Evolutionary conservation across 2,888 invertebrate genomes (phyloP).

Genomic region (Chouioia cunea): DNA sequence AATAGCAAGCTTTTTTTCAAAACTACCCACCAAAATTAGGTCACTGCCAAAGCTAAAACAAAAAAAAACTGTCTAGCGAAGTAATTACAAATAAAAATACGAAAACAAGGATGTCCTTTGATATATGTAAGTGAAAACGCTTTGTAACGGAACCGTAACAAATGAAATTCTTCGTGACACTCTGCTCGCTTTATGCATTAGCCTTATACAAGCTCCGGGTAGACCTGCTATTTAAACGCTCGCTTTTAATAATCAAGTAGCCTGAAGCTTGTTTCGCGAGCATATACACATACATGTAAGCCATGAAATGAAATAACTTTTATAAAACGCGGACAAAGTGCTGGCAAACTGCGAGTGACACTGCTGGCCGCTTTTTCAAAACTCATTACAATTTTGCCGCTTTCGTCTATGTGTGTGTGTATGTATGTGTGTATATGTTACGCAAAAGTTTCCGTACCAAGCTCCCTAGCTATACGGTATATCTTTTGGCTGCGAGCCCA

Average conservation of each 20-base stretch:
- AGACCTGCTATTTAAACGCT: slow-evolving; percentile 8
- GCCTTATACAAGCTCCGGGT: background rate
- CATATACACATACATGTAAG: no score
- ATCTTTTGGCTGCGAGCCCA: slow-evolving; percentile 19
- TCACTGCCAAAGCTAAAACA: no score
- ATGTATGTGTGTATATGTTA: no score
- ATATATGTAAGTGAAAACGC: no score
- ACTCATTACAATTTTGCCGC: slow-evolving; percentile 32
- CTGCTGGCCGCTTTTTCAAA: slow-evolving; percentile 27
- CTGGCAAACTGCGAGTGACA: slow-evolving; percentile 11
- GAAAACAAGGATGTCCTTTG: no score
- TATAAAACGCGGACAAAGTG: background rate
- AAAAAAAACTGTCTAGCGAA: no score
- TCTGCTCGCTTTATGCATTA: background rate
- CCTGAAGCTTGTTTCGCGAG: background rate
- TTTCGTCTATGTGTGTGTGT: no score
- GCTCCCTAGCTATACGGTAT: background rate
- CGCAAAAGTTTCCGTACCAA: slow-evolving; percentile 22
- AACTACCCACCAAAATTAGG: no score
- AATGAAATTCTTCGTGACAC: no score
- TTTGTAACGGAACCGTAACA: no score
- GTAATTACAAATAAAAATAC: no score
- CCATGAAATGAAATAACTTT: slow-evolving; percentile 28
- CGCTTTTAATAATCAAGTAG: slow-evolving; percentile 31
- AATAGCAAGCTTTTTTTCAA: no score